These are phyloP conservation scores for Cheilosia grossa DNA, from an alignment of 2,888 invertebrate species.

Conservation along the genomic window DNA sequence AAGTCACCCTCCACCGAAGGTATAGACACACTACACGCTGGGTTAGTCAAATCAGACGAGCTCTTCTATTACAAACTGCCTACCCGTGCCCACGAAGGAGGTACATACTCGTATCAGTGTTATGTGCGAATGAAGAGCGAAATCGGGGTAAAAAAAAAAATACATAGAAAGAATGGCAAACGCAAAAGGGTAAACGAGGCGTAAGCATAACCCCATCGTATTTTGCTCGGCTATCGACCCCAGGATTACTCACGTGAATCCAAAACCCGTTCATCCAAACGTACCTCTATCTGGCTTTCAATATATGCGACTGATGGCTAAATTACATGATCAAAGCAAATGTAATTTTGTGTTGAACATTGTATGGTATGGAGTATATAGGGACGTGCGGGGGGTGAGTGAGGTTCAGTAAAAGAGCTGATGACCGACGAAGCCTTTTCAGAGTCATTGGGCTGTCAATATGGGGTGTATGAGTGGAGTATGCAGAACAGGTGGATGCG, in stretches of 20 bases:
- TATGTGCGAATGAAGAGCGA: slow-evolving; percentile 41
- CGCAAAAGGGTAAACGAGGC: slow-evolving; percentile 54
- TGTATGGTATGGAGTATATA: slow-evolving; percentile 7
- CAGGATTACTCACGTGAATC: slow-evolving; percentile 71
- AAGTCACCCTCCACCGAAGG: slow-evolving; percentile 32
- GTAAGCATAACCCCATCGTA: slow-evolving; percentile 58
- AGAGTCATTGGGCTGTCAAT: slow-evolving; percentile 64
- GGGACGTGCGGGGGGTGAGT: not conserved
- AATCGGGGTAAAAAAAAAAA: slow-evolving; percentile 9
- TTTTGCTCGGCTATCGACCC: slow-evolving; percentile 69
- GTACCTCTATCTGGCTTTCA: slow-evolving; percentile 50
- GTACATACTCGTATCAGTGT: slow-evolving; percentile 38
- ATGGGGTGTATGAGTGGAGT: slow-evolving; percentile 4
- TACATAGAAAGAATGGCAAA: slow-evolving; percentile 4
- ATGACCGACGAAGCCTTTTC: slow-evolving; percentile 52
- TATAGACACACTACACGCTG: slow-evolving; percentile 31
- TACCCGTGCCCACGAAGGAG: not conserved
- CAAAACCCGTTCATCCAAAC: slow-evolving; percentile 54
- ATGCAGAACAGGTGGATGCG: not conserved
- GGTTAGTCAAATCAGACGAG: slow-evolving; percentile 44
- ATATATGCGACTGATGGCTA: slow-evolving; percentile 70
- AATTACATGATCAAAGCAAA: slow-evolving; percentile 74
- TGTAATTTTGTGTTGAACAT: slow-evolving; percentile 68
- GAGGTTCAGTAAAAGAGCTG: slow-evolving; percentile 7
- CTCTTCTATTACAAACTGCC: slow-evolving; percentile 6